Percentiles rank a stretch among this genome's conserved stretches.
Evolutionary conservation across 2,888 invertebrate species (phyloP).

Genomic region (Oxytorus armatus): DNA sequence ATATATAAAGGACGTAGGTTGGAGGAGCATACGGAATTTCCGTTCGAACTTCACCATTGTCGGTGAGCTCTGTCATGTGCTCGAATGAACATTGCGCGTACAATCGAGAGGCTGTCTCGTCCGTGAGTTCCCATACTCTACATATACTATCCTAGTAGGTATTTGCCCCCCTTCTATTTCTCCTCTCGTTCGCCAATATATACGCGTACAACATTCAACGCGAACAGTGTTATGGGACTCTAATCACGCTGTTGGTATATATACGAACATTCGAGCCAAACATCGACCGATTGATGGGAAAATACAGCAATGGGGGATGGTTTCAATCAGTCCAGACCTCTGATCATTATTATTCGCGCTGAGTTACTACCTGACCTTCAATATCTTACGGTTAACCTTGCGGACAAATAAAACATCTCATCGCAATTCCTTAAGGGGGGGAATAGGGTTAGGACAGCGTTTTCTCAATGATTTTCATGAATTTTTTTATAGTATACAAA

Average conservation of each 20-base stretch:
- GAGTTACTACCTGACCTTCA: constrained; percentile 13
- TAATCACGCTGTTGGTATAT: constrained; percentile 59
- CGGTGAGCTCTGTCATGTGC: constrained; percentile 12
- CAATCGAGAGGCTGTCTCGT: constrained; percentile 40
- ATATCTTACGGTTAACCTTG: constrained; percentile 13
- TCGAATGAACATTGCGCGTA: constrained; percentile 37
- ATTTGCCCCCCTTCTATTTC: constrained; percentile 45
- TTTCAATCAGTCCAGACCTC: constrained; percentile 40
- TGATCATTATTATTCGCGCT: constrained; percentile 6
- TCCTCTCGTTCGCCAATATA: constrained; percentile 6
- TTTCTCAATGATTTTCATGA: no score
- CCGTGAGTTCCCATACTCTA: constrained; percentile 10
- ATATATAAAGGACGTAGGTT: not conserved
- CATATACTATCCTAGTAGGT: not conserved
- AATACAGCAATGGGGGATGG: not conserved
- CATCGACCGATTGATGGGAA: constrained; percentile 37
- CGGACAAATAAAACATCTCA: not conserved
- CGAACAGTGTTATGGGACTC: constrained; percentile 19
- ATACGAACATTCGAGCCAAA: constrained; percentile 50
- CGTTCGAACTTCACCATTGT: constrained; percentile 23
- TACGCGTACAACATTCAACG: constrained; percentile 18
- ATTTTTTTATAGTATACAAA: no score
- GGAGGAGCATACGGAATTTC: constrained; percentile 11
- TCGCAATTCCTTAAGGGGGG: not conserved
- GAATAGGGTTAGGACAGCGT: no score